Evolutionary conservation across 2,888 invertebrate species (phyloP), one percentile per base, ranked within the genome.

Genomic region (Boloria euphrosyne): DNA sequence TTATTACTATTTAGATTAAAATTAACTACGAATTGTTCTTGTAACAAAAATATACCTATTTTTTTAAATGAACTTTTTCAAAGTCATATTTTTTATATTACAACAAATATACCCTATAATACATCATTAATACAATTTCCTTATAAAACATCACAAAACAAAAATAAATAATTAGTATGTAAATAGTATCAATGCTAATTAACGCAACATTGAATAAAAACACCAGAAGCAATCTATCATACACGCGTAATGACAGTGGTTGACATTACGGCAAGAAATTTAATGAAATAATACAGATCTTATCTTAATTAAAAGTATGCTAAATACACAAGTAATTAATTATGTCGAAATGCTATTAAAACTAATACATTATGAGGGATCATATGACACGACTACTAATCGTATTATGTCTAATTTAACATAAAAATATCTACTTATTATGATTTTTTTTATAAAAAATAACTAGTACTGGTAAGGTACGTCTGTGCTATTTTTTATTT

Each of bases 141-240:
- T 31, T 31, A 7, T 31, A 10, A 31, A 31, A 10, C 10, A 38
- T 38, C 31, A 38, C 31, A 10, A 10, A 38, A 38, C 10, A 10
- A 38, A 38, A 38, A 7, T 31, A 38, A 38, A 38, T 10, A 3
- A 10, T 38, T 38, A 38, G n/a, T 10, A 44, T 14, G 4, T 22
- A 31, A 49, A 31, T 61, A 53, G 16, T 66, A 69, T 61, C 59
- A 55, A 58, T 61, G 47, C 46, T 70, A 70, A 66, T 68, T 68
- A 66, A 57, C 62, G 22, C 55, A 61, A 64, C 61, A 66, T 54
- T 66, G 66, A 66, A 63, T 63, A 64, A 54, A 50, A 67, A 52
- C 18, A 54, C 52, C 61, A 62, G 53, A 58, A 66, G 68, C 63
- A 52, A 68, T 70, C 60, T 59, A 70, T 68, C 66, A 68, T 61